These are phyloP conservation scores for Spea hammondii DNA, from an alignment of 2,797 vertebrate species.

Conservation along the genomic window DNA sequence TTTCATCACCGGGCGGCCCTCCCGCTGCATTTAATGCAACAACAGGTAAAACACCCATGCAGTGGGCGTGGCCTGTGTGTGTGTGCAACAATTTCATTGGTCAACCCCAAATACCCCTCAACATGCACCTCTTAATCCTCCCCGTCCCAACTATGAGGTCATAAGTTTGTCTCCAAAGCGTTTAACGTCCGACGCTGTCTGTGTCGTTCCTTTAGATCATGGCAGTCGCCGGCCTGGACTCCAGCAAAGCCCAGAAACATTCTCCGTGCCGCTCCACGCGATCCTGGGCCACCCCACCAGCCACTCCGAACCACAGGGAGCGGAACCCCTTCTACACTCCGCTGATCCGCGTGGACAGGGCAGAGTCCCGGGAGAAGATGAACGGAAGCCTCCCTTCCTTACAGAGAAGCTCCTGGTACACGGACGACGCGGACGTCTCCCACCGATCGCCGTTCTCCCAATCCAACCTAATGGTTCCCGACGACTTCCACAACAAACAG, in stretches of 20 bases:
- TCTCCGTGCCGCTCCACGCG: conserved; percentile 91
- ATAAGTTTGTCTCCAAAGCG: background rate
- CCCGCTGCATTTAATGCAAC: conserved; percentile 96
- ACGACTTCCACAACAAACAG: conserved; percentile 86
- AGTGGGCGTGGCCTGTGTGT: too few species aligned
- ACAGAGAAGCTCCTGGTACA: conserved; percentile 96
- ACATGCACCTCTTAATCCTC: too few species aligned
- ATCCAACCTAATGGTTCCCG: conserved; percentile 87
- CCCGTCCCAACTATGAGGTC: too few species aligned
- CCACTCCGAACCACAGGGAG: conserved; percentile 86
- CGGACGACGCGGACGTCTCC: conserved; percentile 86
- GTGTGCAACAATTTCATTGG: too few species aligned
- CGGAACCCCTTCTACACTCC: conserved; percentile 89
- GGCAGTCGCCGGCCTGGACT: conserved; percentile 96
- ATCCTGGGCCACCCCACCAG: conserved; percentile 95
- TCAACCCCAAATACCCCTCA: too few species aligned
- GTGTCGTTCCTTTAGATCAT: conserved; percentile 78
- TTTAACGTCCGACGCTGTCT: background rate
- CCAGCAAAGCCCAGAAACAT: conserved; percentile 90
- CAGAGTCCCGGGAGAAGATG: conserved; percentile 78
- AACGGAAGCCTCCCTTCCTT: conserved; percentile 85
- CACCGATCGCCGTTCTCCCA: conserved; percentile 86
- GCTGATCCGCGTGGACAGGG: conserved; percentile 86
- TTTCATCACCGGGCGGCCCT: conserved; percentile 89
- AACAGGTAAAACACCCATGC: conserved; percentile 78